Percentiles rank a stretch among this genome's conserved stretches.
Conservation (phyloP, 1,140 invertebrate species). For the Paramacrobiotus metropolitanus region DNA sequence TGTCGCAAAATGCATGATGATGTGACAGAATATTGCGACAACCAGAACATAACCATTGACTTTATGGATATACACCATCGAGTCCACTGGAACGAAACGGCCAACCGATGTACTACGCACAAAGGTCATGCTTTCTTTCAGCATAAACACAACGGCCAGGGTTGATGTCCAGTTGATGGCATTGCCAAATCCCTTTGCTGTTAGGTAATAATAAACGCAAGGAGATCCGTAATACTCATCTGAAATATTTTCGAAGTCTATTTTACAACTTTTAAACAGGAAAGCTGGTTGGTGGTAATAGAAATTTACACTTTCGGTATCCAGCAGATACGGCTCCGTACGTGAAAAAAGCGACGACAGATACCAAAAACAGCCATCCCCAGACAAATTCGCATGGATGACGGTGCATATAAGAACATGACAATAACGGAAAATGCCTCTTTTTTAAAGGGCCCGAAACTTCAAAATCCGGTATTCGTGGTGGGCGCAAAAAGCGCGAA, state of each 20-base stretch:
- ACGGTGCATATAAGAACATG: background rate
- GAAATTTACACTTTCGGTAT: background rate
- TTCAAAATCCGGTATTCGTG: no score
- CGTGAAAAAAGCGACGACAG: background rate
- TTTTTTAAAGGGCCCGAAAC: no score
- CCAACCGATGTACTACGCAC: background rate
- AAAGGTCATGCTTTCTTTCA: background rate
- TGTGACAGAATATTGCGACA: background rate
- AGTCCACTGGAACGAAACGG: background rate
- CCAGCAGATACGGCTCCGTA: background rate
- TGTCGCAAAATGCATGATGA: background rate
- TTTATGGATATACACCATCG: no score
- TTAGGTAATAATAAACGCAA: background rate
- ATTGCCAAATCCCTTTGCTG: background rate
- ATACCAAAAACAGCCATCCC: background rate
- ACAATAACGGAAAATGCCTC: no score
- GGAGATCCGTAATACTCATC: background rate
- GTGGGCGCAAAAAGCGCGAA: no score
- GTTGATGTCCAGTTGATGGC: background rate
- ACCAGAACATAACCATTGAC: background rate
- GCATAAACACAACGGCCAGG: background rate
- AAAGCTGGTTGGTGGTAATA: background rate
- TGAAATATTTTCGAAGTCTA: no score
- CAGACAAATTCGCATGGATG: background rate
- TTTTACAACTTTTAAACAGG: no score